Evolutionary conservation across 2,113 vertebrate species (phyloP), one percentile per base, ranked within the genome.

Genomic region (Mirza zaza): DNA sequence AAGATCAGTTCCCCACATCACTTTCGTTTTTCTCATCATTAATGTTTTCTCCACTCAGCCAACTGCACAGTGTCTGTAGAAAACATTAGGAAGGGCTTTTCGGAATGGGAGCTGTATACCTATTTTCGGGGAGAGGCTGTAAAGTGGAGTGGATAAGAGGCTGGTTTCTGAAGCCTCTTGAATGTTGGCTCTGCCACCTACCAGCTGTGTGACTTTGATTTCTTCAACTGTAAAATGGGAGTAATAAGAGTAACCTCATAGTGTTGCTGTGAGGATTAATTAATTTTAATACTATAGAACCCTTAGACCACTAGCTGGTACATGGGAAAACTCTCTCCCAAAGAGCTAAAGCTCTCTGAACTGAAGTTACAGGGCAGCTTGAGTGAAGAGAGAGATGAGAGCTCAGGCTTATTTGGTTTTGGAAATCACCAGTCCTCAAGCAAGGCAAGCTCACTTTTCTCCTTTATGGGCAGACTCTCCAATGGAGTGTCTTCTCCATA

Each of bases 401-500:
- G 55, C 42, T 57, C 23, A 4, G 25, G 14, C 5, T 1, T 59
- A 1, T 73, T 50, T 25, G 42, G 10, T 23, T 83, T 55, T 77
- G 71, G 48, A 68, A 50, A 13, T 68, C 45, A 5, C 36, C 18
- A 15, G 52, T 85, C 76, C 61, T 80, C 15, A 52, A 57, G 86
- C 55, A n/a, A n/a, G 70, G 59, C 25, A 45, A 2, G 32, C 18
- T 65, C 0, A 11, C 52, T n/a, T 79, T 20, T 88, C 67, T 61
- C 34, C 32, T 34, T 79, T 39, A 14, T 13, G 9, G 48, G n/a
- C 8, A 42, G n/a, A 67, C 61, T 57, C 13, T 23, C 42, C 32
- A 36, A 1, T 29, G 27, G 32, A 10, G n/a, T 1, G 20, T 42
- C 48, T 36, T 55, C 65, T 59, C 63, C 1, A 0, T n/a, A 21